Evolutionary conservation across 2,797 vertebrate genomes (phyloP), one percentile per base, ranked within the genome.

Genomic region (Chelon auratus): DNA sequence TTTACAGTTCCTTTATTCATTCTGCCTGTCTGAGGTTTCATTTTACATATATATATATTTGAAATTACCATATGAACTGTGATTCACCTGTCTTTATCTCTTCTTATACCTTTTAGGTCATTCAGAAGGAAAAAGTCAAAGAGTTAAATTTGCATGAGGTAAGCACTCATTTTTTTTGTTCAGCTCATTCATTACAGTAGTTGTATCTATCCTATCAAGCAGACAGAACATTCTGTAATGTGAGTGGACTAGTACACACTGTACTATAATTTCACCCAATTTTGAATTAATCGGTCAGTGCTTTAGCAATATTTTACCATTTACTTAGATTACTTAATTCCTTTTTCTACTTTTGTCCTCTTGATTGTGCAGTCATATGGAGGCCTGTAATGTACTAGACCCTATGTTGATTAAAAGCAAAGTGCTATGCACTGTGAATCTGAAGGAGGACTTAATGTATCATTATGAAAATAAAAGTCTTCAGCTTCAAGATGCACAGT

Each of bases 91-190:
- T 68, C 1, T 36, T 70, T 13, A 42, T 86, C 33, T 84, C n/a
- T 82, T 84, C n/a, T 82, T 91, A 40, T 64, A 76, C 84, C 56
- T 93, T 91, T 33, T 89, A 99, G 98, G 98, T 99, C 75, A 99
- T 99, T 92, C 96, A 99, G 88, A 99, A 99, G 92, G 98, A 99
- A 89, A 99, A 99, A 87, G 98, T 99, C 86, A 99, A 99, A 95
- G 97, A 99, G 86, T 92, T 99, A 91, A 99, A 99, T 90, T 93
- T 99, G 61, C 98, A 99, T 78, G 98, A 99, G 96, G 98, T 99
- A 93, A 96, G 96, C 15, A 48, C 30, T 24, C n/a, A 14, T 71
- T 20, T 13, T 42, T 14, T 71, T 67, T 30, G 1, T 40, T 40
- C 12, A 39, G n/a, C n/a, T 24, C 24, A 26, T 26, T 26, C 24